A percentile compares a stretch with the other conserved stretches of the same genome.
Conservation (phyloP, 2,797 vertebrate genomes). For the Falco peregrinus region DNA sequence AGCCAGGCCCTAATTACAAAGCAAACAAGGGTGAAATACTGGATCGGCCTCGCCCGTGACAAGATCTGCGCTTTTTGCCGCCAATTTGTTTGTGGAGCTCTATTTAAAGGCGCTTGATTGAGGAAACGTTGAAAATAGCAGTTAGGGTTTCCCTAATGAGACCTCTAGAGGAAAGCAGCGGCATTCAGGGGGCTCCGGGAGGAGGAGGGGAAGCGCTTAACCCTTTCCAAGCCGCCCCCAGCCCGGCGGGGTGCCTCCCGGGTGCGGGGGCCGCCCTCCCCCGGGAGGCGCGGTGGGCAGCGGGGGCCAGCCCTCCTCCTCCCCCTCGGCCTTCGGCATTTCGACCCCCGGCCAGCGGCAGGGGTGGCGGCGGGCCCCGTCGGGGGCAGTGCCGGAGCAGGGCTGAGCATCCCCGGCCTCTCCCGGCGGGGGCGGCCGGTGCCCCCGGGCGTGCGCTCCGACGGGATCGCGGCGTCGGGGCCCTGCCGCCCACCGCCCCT, state of each 20-base stretch:
- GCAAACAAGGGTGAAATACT: conserved; percentile 78
- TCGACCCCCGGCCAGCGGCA: not conserved
- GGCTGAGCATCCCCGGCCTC: not conserved
- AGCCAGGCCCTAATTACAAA: conserved; percentile 74
- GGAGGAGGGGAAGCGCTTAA: conserved; percentile 68
- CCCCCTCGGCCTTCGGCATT: not conserved
- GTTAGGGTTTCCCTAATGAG: conserved; percentile 83
- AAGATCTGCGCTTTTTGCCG: conserved; percentile 77
- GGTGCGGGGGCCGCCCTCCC: not conserved
- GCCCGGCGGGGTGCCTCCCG: not conserved
- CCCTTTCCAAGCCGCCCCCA: conserved; percentile 57
- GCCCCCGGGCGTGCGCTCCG: not conserved
- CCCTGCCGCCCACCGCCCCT: not conserved
- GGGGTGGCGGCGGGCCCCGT: not conserved
- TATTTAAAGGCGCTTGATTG: conserved; percentile 84
- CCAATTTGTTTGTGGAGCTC: conserved; percentile 80
- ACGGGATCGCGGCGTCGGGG: not conserved
- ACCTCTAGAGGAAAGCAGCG: conserved; percentile 80
- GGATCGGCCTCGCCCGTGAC: conserved; percentile 71
- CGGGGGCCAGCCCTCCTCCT: not conserved
- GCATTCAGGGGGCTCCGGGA: conserved; percentile 61
- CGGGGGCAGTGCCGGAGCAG: not conserved
- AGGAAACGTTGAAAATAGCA: conserved; percentile 84
- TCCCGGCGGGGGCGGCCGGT: not conserved
- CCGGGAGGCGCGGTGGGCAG: not conserved